Evolutionary conservation across 2,888 invertebrate genomes (phyloP), one percentile per base, ranked within the genome.

Genomic region (Ceraclea dissimilis): DNA sequence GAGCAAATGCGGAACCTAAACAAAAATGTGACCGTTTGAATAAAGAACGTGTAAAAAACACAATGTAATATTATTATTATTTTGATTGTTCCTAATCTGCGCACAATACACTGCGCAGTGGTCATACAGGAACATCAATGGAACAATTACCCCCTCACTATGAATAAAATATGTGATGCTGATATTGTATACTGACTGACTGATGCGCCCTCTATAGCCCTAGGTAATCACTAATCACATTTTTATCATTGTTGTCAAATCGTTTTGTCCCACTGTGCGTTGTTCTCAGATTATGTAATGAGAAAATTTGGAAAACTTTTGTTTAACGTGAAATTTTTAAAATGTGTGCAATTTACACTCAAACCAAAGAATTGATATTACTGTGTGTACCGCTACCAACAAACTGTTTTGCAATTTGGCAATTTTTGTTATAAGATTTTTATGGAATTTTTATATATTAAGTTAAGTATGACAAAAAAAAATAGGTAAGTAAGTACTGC

Each of bases 81-180:
- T 39, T 39, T 53, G 57, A 59, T 59, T 59, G 57, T 59, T 56
- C 48, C 49, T 60, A 60, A 60, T 60, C 57, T 54, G 57, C 31
- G 49, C 52, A 49, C 55, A 49, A 31, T 44, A 22, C 43, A 43
- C 52, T 16, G 53, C 48, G 47, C 56, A 52, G 46, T 48, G 55
- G 54, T 48, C 53, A 59, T 52, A 57, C 55, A 46, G 57, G 31
- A 22, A 53, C 44, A 51, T 21, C 52, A 59, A 53, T 39, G 49
- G 54, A 55, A 57, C 57, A 54, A 60, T 60, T 54, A 60, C 4
- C 13, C 39, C 13, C 39, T 39, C 39, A 13, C 13, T 39, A 39
- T 16, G 39, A 16, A 39, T n/a, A 39, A 8, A 39, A 5, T 8
- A 39, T 39, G 13, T 13, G 39, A 39, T 39, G 13, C 39, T 39